Evolutionary conservation across 2,888 invertebrate species (phyloP).

Genomic region (Chaitophorus viminalis): DNA sequence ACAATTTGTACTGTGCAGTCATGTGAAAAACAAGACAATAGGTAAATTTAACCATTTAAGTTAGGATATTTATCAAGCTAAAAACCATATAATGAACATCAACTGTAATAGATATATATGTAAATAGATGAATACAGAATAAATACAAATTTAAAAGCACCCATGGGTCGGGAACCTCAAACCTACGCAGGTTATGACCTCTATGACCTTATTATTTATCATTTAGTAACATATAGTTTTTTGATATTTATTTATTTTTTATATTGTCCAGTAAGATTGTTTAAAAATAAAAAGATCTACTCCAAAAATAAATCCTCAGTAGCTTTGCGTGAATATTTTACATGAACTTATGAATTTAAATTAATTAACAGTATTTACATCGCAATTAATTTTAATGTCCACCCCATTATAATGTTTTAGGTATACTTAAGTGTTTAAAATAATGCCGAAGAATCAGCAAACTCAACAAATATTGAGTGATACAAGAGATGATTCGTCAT

Average conservation of each 20-base stretch:
- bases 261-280: background rate
- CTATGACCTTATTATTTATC: too few relatives aligned
- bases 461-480: slow-evolving; percentile 47
- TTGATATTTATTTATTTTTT: background rate
- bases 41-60: too few relatives aligned
- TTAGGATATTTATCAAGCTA: too few relatives aligned
- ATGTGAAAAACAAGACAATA: too few relatives aligned
- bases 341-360: background rate
- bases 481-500: slow-evolving; percentile 51
- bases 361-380: background rate
- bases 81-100: too few relatives aligned
- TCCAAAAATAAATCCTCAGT: background rate
- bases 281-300: background rate
- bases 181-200: too few relatives aligned
- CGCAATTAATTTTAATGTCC: background rate
- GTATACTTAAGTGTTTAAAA: background rate
- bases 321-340: background rate
- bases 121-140: too few relatives aligned
- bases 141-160: too few relatives aligned
- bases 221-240: too few relatives aligned
- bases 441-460: slow-evolving; percentile 46
- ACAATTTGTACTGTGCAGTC: too few relatives aligned
- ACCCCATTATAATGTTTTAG: background rate
- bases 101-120: too few relatives aligned
- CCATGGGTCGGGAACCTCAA: too few relatives aligned